Conservation (phyloP, 2,888 invertebrate species). For the Catocala nupta region DNA sequence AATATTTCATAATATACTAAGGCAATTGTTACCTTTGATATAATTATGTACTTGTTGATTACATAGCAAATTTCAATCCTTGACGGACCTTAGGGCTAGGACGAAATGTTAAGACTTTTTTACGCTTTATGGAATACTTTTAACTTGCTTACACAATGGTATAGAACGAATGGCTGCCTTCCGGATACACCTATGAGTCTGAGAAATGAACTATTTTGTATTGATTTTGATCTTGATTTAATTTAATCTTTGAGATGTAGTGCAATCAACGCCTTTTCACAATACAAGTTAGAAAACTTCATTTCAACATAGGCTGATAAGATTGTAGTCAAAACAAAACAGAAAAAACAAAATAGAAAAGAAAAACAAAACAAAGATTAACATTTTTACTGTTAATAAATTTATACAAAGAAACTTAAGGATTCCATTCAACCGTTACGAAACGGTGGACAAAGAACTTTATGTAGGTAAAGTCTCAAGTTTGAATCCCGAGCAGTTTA, state of each 20-base stretch:
- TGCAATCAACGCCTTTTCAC: conserved; percentile 6
- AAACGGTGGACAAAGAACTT: conserved; percentile 49
- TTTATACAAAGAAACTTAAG: conserved; percentile 54
- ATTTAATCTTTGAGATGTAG: background rate
- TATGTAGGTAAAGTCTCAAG: conserved; percentile 42
- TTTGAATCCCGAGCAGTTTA: conserved; percentile 63
- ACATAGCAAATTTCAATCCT: too few species aligned
- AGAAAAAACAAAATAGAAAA: conserved; percentile 29
- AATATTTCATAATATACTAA: too few species aligned
- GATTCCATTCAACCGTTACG: conserved; percentile 47
- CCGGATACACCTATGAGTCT: too few species aligned
- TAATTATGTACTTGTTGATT: too few species aligned
- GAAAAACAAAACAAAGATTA: conserved; percentile 30
- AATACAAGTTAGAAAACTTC: conserved; percentile 15
- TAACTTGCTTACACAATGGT: too few species aligned
- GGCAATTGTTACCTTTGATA: too few species aligned
- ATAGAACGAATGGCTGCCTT: too few species aligned
- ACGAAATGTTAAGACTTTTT: too few species aligned
- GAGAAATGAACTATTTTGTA: too few species aligned
- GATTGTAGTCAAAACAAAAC: conserved; percentile 36
- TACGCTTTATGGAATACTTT: too few species aligned
- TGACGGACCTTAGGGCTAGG: too few species aligned
- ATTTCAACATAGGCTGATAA: conserved; percentile 26
- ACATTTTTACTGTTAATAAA: conserved; percentile 54
- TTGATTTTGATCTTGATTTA: too few species aligned